Evolutionary conservation across 2,888 invertebrate genomes (phyloP).

Genomic region (Parasteatoda lunata): DNA sequence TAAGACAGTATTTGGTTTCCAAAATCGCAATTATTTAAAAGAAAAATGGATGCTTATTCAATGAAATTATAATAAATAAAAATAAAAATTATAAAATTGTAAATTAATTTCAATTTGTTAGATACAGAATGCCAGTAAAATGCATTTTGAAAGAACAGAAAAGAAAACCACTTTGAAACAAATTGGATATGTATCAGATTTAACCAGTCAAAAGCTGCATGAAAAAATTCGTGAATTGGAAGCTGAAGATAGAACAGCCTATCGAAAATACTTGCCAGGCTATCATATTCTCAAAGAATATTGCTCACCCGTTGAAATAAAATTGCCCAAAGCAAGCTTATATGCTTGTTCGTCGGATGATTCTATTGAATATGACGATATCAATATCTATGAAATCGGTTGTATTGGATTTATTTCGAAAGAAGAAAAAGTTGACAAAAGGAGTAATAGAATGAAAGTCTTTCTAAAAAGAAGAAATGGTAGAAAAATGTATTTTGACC

Average conservation of each 20-base stretch:
- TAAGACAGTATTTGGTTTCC: too few relatives aligned
- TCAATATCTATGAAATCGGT: conserved; percentile 24
- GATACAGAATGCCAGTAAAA: too few relatives aligned
- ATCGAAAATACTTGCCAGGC: neutral
- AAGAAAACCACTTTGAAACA: neutral
- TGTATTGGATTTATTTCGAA: conserved; percentile 24
- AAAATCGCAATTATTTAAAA: too few relatives aligned
- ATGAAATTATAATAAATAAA: too few relatives aligned
- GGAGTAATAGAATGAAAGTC: too few relatives aligned
- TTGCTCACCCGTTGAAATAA: neutral
- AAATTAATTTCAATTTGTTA: too few relatives aligned
- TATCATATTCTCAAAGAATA: neutral
- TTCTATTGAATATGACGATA: conserved; percentile 31
- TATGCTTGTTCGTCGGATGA: conserved; percentile 20
- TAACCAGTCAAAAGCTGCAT: neutral
- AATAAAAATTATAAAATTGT: too few relatives aligned
- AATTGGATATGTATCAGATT: conserved; percentile 15
- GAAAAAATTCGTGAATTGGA: conserved; percentile 1
- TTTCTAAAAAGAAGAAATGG: too few relatives aligned
- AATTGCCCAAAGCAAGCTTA: neutral
- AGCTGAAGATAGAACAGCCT: conserved; percentile 5
- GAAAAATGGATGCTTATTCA: too few relatives aligned
- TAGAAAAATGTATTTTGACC: conserved; percentile 1
- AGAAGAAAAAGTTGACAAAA: too few relatives aligned
- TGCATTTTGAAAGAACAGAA: too few relatives aligned